Base-by-base conservation (phyloP, 2,113 vertebrate species). In the Alethe diademata region DNA sequence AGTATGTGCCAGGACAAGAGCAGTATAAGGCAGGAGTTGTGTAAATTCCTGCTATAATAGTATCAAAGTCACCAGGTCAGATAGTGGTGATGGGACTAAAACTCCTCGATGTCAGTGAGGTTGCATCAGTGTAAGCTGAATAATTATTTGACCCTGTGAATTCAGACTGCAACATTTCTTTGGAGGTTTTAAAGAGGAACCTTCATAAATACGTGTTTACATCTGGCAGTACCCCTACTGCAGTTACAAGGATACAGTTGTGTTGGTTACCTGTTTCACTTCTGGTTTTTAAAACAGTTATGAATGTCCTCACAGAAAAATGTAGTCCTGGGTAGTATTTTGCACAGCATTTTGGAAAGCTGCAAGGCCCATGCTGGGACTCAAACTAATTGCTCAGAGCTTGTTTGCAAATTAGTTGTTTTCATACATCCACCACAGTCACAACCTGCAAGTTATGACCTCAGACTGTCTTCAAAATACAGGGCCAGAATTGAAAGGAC, bases 311-410 rank as follows among this genome's bases (percentile, higher is more conserved):
- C n/a, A 40, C 18, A 45, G 79, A 70, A 56, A 65, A 70, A 70
- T 8, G 19, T 38, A 66, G 25, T 60, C 60, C 35, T 47, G 31
- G n/a, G 53, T 65, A 66, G 11, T 79, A 53, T 50, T 83, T 92
- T 95, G 84, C 71, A 69, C 48, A 23, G 60, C 18, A 69, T 42
- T 60, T 94, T 78, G 29, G 78, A 64, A 29, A 93, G 64, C 67
- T 88, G 78, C 31, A 79, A 70, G 69, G 61, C 56, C 61, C 83
- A 10, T 58, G 78, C 61, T 65, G 70, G 53, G 29, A 75, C 58
- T 58, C 88, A 88, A 93, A 96, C 56, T 87, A 96, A 93, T 54
- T 85, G 47, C 75, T 95, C 40, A 51, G 78, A 94, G 53, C 54
- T 42, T 53, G 76, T 73, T 86, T 93, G 89, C 50, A 96, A 92